phyloP scores from a whole-genome alignment of 2,113 vertebrate genomes.

The Siniperca knerii region DNA sequence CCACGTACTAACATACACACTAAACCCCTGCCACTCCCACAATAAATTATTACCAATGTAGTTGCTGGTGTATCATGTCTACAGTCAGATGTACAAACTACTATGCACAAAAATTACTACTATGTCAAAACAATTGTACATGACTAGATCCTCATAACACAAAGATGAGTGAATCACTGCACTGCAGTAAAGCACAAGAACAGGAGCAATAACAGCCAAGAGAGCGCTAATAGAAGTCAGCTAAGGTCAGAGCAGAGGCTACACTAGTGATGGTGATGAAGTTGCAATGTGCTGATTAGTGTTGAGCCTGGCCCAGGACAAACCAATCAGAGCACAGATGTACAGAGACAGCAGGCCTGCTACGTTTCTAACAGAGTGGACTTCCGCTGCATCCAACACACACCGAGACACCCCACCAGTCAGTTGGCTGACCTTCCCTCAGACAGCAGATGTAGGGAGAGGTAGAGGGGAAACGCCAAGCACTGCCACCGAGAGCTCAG shows the following conservation, averaged over 20 bases:
- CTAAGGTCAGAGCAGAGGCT: conserved; percentile 65
- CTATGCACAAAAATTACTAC: conserved; percentile 34
- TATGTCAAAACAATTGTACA: conserved; percentile 48
- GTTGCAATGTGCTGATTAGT: conserved; percentile 69
- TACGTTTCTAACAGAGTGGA: conserved; percentile 64
- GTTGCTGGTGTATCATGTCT: conserved; percentile 37
- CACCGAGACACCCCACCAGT: conserved; percentile 63
- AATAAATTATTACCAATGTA: conserved; percentile 48
- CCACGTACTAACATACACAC: conserved; percentile 52
- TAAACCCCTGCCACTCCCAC: conserved; percentile 66
- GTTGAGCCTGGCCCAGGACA: conserved; percentile 44
- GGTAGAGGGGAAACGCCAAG: conserved; percentile 63
- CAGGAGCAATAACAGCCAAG: conserved; percentile 38
- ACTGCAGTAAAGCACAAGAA: conserved; percentile 36
- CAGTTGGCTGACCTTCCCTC: conserved; percentile 81
- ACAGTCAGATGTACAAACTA: conserved; percentile 35
- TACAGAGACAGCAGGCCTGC: conserved; percentile 73
- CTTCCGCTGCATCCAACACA: conserved; percentile 73
- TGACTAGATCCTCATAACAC: conserved; percentile 18
- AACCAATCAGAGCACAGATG: conserved; percentile 76
- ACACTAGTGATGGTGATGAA: conserved; percentile 53
- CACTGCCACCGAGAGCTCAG: conserved; percentile 49
- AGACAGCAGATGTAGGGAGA: conserved; percentile 75
- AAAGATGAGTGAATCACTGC: conserved; percentile 45
- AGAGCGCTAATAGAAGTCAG: conserved; percentile 62